Evolutionary conservation across 2,113 vertebrate genomes (phyloP), one percentile per base, ranked within the genome.

Genomic region (Galeopterus variegatus): DNA sequence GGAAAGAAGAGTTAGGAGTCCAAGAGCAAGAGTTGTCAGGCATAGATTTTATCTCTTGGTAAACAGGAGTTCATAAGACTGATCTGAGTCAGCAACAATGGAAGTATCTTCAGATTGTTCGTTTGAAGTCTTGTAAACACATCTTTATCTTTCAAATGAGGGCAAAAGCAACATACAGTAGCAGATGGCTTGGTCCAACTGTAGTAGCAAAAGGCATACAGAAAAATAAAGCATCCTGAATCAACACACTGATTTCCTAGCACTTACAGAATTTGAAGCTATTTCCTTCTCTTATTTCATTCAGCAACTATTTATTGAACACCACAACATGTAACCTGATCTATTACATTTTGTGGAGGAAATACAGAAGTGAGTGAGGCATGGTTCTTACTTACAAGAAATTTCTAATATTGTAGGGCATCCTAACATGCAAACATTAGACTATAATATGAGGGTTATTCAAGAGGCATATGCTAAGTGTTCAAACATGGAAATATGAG

Each of bases 231-330:
- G 58, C 69, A 54, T 8, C 62, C 33, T 92, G n/a, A 33, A 67
- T 31, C 79, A 65, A 70, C 45, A 90, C 70, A 54, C 24, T 67
- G 83, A n/a, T 48, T 94, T 98, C 94, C 83, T 93, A 65, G 33
- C 24, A 52, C 50, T 97, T 96, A 96, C 93, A 75, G 80, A 90
- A 97, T 97, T 97, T 96, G 54, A 65, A 94, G 70, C 82, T 75
- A 95, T 93, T 97, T 97, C 95, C 96, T 96, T 97, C 94, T 94
- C 88, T 97, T 96, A 96, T 96, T 97, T 97, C 93, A 95, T 97
- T 97, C 93, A 84, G 86, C 83, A 94, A 95, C 80, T 92, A 97
- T 87, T 96, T 95, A 94, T 87, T 86, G 95, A 94, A 88, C 52
- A 93, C 28, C 79, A 84, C 82, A 64, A 76, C 0, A 8, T 76